Base-by-base conservation (phyloP, 2,888 invertebrate species). In the Acrocyrtus sp. region DNA sequence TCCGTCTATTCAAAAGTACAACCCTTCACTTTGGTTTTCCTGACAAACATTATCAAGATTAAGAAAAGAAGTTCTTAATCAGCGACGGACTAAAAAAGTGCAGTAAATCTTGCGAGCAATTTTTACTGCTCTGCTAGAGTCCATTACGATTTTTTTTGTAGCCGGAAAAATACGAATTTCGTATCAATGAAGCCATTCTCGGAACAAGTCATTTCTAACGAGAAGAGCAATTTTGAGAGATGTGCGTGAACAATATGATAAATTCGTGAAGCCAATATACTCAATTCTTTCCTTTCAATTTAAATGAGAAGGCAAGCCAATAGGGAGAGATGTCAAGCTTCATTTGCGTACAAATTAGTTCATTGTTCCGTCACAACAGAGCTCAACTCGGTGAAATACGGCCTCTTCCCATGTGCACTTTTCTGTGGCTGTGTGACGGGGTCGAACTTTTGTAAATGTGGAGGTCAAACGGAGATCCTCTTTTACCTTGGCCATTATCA, bases 291-390 rank as follows among this genome's bases (percentile, higher is more conserved):
- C 17, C 21, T 4, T 47, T 22, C 17, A 47, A 47, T 47, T 47
- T 17, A 10, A 47, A 47, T 19, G 8, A 47, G 21, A 47, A 17
- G 21, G 19, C 8, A 47, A 17, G 17, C 21, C 45, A 17, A 17
- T 4, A 17, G 47, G 10, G 17, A 12, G 19, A 24, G 21, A 53
- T 68, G 60, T 53, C 68, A 53, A 51, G 27, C 22, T 53, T 68
- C 58, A 68, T 68, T 68, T 68, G 53, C 60, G 17, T 60, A 60
- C 61, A 69, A 69, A 69, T 69, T 51, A 69, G 54, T 47, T 34
- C 39, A 61, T 69, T 61, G 69, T 69, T 69, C 69, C 56, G 61
- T 27, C 51, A 58, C 57, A 58, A 58, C 50, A 60, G 34, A 34
- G 34, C 12, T 34, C 12, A 34, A 34, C 5, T 8, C 51, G 26